phyloP scores from a whole-genome alignment of 2,113 vertebrate genomes.

The Vanacampus margaritifer region DNA sequence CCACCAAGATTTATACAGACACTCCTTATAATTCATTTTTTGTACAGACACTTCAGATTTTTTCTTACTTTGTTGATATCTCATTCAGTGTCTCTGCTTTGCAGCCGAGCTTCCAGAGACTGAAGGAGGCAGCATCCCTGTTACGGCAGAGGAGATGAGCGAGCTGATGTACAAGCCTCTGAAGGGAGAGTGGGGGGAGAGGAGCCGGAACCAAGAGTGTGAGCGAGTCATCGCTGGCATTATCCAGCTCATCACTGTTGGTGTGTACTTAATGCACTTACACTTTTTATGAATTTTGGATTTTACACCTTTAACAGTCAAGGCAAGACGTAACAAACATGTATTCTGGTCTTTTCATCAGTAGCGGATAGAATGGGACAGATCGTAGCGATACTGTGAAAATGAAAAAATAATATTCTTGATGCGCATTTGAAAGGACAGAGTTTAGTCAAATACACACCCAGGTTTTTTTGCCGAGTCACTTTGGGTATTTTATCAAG shows the following conservation, averaged over 20 bases:
- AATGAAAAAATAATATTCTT: too few relatives aligned
- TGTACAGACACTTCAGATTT: background rate
- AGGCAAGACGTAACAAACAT: too few relatives aligned
- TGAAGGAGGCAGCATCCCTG: slow-evolving; percentile 83
- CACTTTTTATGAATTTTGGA: too few relatives aligned
- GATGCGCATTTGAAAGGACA: too few relatives aligned
- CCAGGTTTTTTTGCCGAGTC: too few relatives aligned
- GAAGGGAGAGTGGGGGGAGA: slow-evolving; percentile 86
- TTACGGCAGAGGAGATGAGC: slow-evolving; percentile 85
- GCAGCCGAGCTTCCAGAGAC: slow-evolving; percentile 83
- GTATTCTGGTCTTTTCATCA: too few relatives aligned
- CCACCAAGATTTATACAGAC: background rate
- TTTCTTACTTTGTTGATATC: background rate
- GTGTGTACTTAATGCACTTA: slow-evolving; percentile 64
- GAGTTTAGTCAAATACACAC: too few relatives aligned
- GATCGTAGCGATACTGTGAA: too few relatives aligned
- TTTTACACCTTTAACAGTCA: too few relatives aligned
- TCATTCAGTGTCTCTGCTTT: slow-evolving; percentile 9
- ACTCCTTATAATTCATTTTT: background rate
- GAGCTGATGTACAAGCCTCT: slow-evolving; percentile 89
- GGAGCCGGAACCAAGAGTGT: slow-evolving; percentile 83
- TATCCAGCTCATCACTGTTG: slow-evolving; percentile 85
- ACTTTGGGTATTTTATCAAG: too few relatives aligned
- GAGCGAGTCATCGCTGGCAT: slow-evolving; percentile 85
- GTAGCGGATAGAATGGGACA: too few relatives aligned